Conservation (phyloP, 2,113 vertebrate genomes). For the Aramus guarauna region DNA sequence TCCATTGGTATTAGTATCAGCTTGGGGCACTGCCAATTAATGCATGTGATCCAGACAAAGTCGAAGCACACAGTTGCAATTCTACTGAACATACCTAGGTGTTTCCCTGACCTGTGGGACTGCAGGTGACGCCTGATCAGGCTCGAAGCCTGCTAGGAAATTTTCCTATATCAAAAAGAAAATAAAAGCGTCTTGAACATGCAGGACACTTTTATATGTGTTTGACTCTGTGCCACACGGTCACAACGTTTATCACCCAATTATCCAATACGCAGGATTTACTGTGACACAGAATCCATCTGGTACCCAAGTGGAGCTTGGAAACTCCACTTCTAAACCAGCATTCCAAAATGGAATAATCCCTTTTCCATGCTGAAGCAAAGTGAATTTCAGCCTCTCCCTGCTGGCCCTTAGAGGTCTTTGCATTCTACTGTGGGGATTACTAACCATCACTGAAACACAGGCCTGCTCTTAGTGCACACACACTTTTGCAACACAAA, state of each 20-base stretch:
- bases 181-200: background rate
- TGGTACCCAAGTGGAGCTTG: background rate
- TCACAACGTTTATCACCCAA: background rate
- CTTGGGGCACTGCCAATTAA: background rate
- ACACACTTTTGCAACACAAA: background rate
- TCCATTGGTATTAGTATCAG: background rate
- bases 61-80: background rate
- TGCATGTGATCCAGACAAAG: background rate
- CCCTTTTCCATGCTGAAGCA: background rate
- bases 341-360: background rate
- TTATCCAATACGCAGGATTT: background rate
- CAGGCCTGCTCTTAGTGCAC: background rate
- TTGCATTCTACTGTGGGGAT: background rate
- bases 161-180: background rate
- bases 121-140: background rate
- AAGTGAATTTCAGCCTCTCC: background rate
- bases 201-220: background rate
- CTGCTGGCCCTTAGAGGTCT: background rate
- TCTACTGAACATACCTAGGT: background rate
- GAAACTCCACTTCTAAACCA: background rate
- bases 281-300: background rate
- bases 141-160: background rate
- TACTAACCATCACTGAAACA: background rate
- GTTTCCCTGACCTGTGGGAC: background rate
- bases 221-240: background rate